Conservation (phyloP, 2,797 vertebrate genomes). For the Phrynocephalus vlangalii region DNA sequence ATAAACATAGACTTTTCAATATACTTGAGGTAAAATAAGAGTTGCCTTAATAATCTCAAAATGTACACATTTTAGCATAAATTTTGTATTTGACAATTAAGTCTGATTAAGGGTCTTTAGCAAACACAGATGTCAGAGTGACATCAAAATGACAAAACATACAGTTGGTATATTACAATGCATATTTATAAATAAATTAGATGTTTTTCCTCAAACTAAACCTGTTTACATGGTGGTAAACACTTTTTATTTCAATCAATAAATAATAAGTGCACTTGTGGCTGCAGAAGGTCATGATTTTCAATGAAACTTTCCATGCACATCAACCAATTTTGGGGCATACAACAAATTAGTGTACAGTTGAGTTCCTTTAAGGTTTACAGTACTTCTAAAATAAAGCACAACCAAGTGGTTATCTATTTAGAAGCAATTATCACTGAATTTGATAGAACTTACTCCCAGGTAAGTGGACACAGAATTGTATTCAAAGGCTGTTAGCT, state of each 20-base stretch:
- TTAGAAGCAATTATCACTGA: neutral
- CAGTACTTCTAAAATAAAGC: neutral
- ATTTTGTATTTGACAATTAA: neutral
- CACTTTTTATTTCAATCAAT: neutral
- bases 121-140: neutral
- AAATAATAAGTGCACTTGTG: neutral
- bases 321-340: neutral
- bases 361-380: neutral
- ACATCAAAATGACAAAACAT: neutral
- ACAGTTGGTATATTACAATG: neutral
- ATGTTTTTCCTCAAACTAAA: neutral
- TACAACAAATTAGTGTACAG: neutral
- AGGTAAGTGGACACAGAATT: neutral
- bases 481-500: neutral
- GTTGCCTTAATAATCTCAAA: slow-evolving; percentile 26
- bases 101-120: neutral
- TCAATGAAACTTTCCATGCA: neutral
- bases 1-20: slow-evolving; percentile 61
- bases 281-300: neutral
- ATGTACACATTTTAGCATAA: neutral
- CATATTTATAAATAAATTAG: neutral
- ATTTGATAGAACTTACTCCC: neutral
- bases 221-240: neutral
- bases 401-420: neutral
- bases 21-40: slow-evolving; percentile 53